These are phyloP conservation scores for Dasyurus viverrinus DNA, from an alignment of 2,113 vertebrate species.

Conservation along the genomic window DNA sequence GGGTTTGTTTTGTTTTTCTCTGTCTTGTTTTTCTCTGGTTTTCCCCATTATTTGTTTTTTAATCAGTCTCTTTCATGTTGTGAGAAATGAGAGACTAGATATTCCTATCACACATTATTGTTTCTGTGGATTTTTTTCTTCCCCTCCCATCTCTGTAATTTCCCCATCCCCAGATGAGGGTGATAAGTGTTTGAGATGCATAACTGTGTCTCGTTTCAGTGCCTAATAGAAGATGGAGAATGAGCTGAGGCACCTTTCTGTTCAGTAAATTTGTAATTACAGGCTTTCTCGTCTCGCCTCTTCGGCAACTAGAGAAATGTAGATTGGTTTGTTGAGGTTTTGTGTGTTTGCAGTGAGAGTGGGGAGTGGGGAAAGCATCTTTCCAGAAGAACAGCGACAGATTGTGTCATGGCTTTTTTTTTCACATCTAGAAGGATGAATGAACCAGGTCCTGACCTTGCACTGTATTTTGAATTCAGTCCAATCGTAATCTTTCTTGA, in stretches of 20 bases:
- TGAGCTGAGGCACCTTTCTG: constrained; percentile 55
- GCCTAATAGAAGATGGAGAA: constrained; percentile 54
- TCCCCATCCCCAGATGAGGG: constrained; percentile 49
- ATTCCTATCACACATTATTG: constrained; percentile 16
- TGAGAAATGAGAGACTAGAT: constrained; percentile 24
- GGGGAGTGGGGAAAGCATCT: not conserved
- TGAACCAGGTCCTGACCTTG: not conserved
- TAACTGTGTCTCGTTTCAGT: constrained; percentile 55
- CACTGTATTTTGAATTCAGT: constrained; percentile 27
- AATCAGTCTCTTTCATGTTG: constrained; percentile 33
- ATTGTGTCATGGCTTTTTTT: not conserved
- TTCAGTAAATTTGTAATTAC: constrained; percentile 70
- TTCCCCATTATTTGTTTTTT: constrained; percentile 50
- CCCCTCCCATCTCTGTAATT: constrained; percentile 1
- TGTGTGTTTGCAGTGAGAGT: not conserved
- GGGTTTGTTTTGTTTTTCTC: not conserved
- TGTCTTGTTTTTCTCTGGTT: constrained; percentile 3
- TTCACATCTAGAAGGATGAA: not conserved
- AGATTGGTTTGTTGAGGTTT: constrained; percentile 18
- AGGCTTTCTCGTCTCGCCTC: constrained; percentile 41
- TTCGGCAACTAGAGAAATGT: constrained; percentile 2
- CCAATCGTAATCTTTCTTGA: constrained; percentile 28
- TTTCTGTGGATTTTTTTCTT: constrained; percentile 2
- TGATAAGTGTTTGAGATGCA: constrained; percentile 65
- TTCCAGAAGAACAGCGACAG: not conserved